phyloP scores from a whole-genome alignment of 2,888 invertebrate species.

The Drosophila algonquin region DNA sequence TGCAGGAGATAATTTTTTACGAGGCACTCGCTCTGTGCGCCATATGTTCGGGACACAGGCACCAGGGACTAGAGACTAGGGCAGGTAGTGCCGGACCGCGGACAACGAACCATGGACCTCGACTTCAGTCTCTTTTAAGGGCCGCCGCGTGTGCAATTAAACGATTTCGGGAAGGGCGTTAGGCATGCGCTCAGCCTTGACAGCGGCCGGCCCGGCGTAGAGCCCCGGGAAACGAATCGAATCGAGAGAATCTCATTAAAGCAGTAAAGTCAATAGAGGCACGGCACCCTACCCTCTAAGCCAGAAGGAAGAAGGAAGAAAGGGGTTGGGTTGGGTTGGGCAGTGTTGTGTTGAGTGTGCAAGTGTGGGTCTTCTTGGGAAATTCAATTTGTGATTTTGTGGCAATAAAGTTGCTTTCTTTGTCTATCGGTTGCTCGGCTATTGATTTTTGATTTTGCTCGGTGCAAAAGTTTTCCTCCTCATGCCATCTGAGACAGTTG shows the following conservation, averaged over 20 bases:
- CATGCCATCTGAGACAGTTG: conserved; percentile 59
- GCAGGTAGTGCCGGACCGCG: conserved; percentile 24
- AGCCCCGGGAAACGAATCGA: conserved; percentile 3
- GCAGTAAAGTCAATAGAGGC: conserved; percentile 63
- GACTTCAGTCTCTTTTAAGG: conserved; percentile 42
- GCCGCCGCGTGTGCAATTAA: conserved; percentile 63
- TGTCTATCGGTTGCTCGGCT: conserved; percentile 43
- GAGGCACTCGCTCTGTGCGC: conserved; percentile 58
- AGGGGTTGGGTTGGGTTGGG: background rate
- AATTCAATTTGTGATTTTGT: conserved; percentile 65
- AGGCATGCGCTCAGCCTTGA: conserved; percentile 70
- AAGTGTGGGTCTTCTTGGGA: conserved; percentile 46
- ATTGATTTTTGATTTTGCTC: conserved; percentile 67
- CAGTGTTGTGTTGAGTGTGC: too few species aligned
- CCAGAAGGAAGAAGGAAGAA: conserved; percentile 1
- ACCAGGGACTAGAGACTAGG: conserved; percentile 22
- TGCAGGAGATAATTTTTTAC: conserved; percentile 73
- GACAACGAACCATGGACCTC: background rate
- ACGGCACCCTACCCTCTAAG: conserved; percentile 6
- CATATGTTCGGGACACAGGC: conserved; percentile 58
- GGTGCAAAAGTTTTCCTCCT: conserved; percentile 48
- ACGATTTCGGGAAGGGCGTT: conserved; percentile 68
- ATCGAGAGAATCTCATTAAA: conserved; percentile 60
- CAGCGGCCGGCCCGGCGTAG: conserved; percentile 32
- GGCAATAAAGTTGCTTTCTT: conserved; percentile 53